Evolutionary conservation across 2,113 vertebrate species (phyloP), one percentile per base, ranked within the genome.

Genomic region (Notarius lentiginosus): DNA sequence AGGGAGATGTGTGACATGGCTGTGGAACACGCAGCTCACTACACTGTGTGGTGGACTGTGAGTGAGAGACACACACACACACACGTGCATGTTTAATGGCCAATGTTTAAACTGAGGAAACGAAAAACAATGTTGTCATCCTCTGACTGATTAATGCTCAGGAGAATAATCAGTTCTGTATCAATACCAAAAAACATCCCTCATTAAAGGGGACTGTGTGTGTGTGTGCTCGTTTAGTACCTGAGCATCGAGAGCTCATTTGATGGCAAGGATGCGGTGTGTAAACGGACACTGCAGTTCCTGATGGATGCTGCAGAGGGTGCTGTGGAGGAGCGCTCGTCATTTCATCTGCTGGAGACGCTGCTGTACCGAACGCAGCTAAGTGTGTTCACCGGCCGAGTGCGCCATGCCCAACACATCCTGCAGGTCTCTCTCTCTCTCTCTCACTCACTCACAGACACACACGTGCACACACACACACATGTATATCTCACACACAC

Each of bases 1-100:
- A 96, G 98, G 92, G 97, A 99, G 94, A 99, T 99, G 98, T 99
- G 97, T 86, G 98, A 99, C 93, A 99, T 97, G 93, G 98, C 98
- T 1, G 96, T 99, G 92, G 97, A 98, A 89, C 98, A 99, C 82
- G 97, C 98, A 1, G 95, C 98, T 0, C 94, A 96, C 91, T 96
- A 96, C 51, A 90, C 92, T 61, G 97, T 98, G 73, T 99, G 98
- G 97, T 98, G 97, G 97, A 97, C 94, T 10, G 98, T 99, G 92
- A 96, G 97, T 96, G 4, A n/a, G 47, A 51, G 47, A 76, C 73
- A 75, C 30, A 47, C 22, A 76, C 53, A 30, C 15, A 34, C 49
- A 51, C 72, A 65, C 24, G 56, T 20, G 56, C 56, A 58, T 17
- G 8, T 58, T 63, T 24, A 63, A 24, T 24, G 7, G 22, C 22